Base-by-base conservation (phyloP, 2,888 invertebrate genomes). In the Hedychridium roseum region DNA sequence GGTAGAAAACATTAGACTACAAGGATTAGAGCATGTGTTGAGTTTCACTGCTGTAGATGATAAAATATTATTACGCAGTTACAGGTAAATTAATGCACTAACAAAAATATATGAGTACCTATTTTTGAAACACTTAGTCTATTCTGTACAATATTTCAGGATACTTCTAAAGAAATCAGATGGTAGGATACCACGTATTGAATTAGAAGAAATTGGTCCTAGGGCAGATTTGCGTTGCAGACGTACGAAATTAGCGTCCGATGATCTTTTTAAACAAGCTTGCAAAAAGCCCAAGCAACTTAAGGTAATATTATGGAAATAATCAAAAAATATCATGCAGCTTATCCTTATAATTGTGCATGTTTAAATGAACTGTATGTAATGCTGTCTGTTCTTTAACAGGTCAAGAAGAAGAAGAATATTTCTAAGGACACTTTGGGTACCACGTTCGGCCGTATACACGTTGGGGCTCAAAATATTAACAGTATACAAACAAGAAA, bases 141-240 rank as follows among this genome's bases (percentile, higher is more conserved):
- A 23, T 1, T 6, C 5, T 23, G 28, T 30, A 12, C 49, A 42
- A 32, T 39, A 46, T 88, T 89, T 2, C 71, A 92, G 92, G 79
- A 87, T 94, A 56, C 70, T 85, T 38, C 78, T 97, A 37, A 96
- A 97, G 76, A 98, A 97, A 78, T 96, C 97, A 57, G 96, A 95
- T 0, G 86, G 87, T 56, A 86, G 87, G 67, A 90, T 88, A 39
- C 98, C 98, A 0, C 86, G 95, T 59, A 88, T 97, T 57, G 97
- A 98, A 81, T 81, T 99, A 38, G 88, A 89, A 77, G 94, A 95
- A 83, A 94, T 96, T 71, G 97, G 99, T 15, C 99, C 99, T 14
- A 88, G 91, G 15, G 85, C 94, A 59, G 94, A 97, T 78, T 89
- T 99, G 60, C 84, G 85, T 46, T 78, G 97, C 9, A 85, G 97